Conservation (phyloP, 2,113 vertebrate species). For the Brachypodius melanocephalos region DNA sequence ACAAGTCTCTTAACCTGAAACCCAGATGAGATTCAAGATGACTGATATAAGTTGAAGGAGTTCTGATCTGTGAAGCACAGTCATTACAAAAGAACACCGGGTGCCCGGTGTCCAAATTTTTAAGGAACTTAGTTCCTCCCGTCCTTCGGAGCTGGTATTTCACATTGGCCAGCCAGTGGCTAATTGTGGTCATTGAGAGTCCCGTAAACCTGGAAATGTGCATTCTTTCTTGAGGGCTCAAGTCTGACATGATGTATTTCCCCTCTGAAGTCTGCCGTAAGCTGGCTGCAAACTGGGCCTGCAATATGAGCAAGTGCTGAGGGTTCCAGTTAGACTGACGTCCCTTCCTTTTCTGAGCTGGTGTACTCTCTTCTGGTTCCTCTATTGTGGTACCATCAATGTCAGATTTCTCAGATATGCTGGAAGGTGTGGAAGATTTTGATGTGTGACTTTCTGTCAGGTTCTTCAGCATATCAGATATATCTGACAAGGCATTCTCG, state of each 20-base stretch:
- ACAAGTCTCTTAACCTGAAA: conserved; percentile 94
- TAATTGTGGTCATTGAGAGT: conserved; percentile 98
- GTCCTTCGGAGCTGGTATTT: conserved; percentile 99
- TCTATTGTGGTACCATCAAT: conserved; percentile 90
- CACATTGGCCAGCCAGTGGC: conserved; percentile 98
- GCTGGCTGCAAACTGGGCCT: conserved; percentile 98
- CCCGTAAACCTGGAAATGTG: conserved; percentile 98
- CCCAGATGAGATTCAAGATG: conserved; percentile 98
- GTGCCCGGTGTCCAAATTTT: conserved; percentile 98
- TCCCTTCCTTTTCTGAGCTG: conserved; percentile 96
- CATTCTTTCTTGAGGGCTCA: conserved; percentile 98
- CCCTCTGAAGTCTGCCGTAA: conserved; percentile 93
- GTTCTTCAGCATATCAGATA: conserved; percentile 99
- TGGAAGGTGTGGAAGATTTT: conserved; percentile 96
- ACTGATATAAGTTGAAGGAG: conserved; percentile 95
- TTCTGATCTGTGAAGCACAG: conserved; percentile 98
- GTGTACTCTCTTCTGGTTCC: conserved; percentile 91
- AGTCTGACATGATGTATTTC: conserved; percentile 97
- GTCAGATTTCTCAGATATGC: conserved; percentile 94
- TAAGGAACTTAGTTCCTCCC: conserved; percentile 98
- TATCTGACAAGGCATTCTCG: conserved; percentile 98
- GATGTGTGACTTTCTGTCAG: conserved; percentile 95
- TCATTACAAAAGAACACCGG: conserved; percentile 99
- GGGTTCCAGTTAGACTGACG: conserved; percentile 99
- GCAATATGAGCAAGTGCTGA: conserved; percentile 96